A percentile compares a stretch with the other conserved stretches of the same genome.
These are phyloP conservation scores for Pachyramphus minor DNA, from an alignment of 2,113 vertebrate genomes.

Conservation along the genomic window DNA sequence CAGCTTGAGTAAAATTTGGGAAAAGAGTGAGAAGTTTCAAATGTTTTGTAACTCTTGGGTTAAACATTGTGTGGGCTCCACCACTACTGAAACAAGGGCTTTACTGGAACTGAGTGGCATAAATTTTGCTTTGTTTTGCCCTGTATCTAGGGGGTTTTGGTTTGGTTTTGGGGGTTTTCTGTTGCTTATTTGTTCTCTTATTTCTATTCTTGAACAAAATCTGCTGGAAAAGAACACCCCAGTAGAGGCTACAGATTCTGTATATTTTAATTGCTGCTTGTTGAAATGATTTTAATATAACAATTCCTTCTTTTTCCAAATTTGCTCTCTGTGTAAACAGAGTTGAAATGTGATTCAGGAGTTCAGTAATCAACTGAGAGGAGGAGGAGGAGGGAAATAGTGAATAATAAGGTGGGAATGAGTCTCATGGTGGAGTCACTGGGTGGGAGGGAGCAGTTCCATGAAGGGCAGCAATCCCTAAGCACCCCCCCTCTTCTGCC, in stretches of 20 bases:
- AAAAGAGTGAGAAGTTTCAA: background rate
- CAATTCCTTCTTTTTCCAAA: background rate
- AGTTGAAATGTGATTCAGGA: background rate
- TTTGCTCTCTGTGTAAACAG: fast-evolving
- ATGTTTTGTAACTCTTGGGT: background rate
- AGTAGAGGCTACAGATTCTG: fast-evolving
- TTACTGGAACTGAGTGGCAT: background rate
- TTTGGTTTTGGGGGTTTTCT: background rate
- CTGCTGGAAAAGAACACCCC: background rate
- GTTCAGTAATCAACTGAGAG: background rate
- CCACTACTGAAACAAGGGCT: background rate
- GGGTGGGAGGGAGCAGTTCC: background rate
- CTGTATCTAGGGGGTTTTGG: background rate
- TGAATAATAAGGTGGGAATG: background rate
- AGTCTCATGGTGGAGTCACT: fast-evolving
- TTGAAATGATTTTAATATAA: background rate
- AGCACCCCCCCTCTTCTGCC: background rate
- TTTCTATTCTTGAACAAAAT: background rate
- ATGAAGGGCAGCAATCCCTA: background rate
- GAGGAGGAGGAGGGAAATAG: background rate
- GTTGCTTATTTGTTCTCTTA: background rate
- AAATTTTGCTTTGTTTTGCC: background rate
- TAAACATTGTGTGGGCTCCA: fast-evolving
- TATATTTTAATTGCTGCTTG: background rate
- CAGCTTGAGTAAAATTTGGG: background rate